Evolutionary conservation across 30 jellyfish, hydroid and myxozoan genomes (phyloP), one percentile per base, ranked within the genome.

Genomic region (Mastigias papua): DNA sequence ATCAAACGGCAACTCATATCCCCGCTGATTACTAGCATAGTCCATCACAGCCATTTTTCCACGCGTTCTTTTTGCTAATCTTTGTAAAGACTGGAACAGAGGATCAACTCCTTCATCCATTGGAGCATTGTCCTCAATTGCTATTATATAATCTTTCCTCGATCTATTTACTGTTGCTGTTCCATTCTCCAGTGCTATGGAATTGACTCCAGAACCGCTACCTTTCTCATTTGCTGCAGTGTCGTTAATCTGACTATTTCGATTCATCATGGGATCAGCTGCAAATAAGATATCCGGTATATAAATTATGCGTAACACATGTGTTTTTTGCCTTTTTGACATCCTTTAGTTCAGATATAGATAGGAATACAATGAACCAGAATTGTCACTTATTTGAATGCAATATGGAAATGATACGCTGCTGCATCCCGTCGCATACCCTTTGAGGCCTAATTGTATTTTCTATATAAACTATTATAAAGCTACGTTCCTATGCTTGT

Each of bases 31-130:
- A 9, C 57, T 21, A 19, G 78, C 10, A 63, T 83, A 83, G 71
- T 83, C 92, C 86, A 83, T 32, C 9, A 83, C 86, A 54, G 92
- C 92, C 81, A 83, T 72, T 22, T 83, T 33, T 6, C 92, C 92
- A 34, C 68, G 86, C 20, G 92, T 83, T 32, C 92, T 42, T 31
- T 70, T 66, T 30, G 92, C 92, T 32, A 83, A 61, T 33, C 86
- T 50, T 21, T 83, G 76, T 26, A 83, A 72, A 80, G 70, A 22
- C 60, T 54, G 85, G 58, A 83, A 83, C 21, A 83, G 86, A 15
- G 92, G 92, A 62, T 83, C 92, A 21, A 20, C 17, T 48, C 80
- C 35, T 23, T 50, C 60, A 13, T 29, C 35, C 79, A 60, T 70
- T n/a, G 92, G 80, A 0, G 92, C 86, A 26, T 54, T 60, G 34